phyloP scores from a whole-genome alignment of 2,797 vertebrate genomes.

The Gymnoscopelus microlampas region DNA sequence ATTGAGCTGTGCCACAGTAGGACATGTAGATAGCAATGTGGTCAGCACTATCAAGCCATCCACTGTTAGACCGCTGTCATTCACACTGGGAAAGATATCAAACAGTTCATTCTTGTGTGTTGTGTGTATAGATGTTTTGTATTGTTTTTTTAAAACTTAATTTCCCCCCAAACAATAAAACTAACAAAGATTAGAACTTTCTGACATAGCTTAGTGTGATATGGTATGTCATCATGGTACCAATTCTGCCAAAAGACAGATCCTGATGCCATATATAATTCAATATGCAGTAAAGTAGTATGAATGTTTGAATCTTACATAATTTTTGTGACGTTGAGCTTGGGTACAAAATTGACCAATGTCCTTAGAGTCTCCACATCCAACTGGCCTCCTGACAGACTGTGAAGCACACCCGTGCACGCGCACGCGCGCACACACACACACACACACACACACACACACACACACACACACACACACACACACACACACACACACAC shows the following conservation, averaged over 20 bases:
- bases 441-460: not conserved
- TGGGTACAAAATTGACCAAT: conserved; percentile 70
- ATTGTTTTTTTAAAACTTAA: not conserved
- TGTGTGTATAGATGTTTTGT: not conserved
- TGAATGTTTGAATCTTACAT: conserved; percentile 77
- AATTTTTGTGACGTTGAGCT: conserved; percentile 72
- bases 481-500: conserved; percentile 5
- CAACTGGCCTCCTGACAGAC: conserved; percentile 85
- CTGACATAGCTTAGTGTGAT: too few relatives aligned
- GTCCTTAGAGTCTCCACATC: conserved; percentile 76
- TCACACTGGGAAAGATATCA: conserved; percentile 74
- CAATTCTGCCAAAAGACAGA: not conserved
- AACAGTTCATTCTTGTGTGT: not conserved
- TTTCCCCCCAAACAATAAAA: not conserved
- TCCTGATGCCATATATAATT: not conserved
- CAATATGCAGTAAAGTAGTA: not conserved
- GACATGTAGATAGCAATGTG: conserved; percentile 58
- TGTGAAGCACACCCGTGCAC: conserved; percentile 48
- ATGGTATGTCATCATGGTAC: not conserved
- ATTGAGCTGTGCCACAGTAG: conserved; percentile 67
- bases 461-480: too few relatives aligned
- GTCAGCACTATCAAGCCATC: conserved; percentile 71
- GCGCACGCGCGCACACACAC: not conserved
- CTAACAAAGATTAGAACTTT: not conserved
- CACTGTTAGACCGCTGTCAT: conserved; percentile 74